Conservation (phyloP, 2,113 vertebrate species). For the Equus quagga region DNA sequence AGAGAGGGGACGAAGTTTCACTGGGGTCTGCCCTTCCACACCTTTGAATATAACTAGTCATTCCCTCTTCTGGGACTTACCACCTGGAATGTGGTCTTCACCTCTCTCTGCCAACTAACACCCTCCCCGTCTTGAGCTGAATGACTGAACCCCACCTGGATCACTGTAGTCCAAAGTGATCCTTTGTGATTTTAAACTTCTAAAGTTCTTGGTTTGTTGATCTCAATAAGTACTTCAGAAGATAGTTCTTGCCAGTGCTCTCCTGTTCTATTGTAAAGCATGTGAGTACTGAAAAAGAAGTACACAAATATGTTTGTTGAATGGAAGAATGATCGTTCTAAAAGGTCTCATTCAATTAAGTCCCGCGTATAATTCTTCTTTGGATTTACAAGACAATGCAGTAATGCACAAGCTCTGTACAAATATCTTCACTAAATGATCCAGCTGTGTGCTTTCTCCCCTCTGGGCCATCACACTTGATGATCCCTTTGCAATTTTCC, state of each 20-base stretch:
- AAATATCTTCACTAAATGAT: background rate
- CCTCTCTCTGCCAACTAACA: background rate
- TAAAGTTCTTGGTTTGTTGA: background rate
- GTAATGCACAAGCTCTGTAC: background rate
- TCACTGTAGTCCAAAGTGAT: background rate
- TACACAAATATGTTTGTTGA: background rate
- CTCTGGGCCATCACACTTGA: background rate
- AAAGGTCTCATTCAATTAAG: background rate
- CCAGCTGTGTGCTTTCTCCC: background rate
- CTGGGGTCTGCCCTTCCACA: background rate
- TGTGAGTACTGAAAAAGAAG: background rate
- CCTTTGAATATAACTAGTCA: background rate
- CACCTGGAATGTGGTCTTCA: background rate
- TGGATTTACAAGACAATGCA: background rate
- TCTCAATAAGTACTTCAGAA: background rate
- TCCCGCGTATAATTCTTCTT: background rate
- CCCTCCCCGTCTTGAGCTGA: background rate
- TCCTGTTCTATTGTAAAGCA: background rate
- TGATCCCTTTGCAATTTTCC: background rate
- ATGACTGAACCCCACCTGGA: background rate
- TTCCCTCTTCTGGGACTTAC: background rate
- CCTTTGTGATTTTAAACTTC: background rate
- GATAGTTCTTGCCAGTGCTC: background rate
- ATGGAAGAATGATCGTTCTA: background rate
- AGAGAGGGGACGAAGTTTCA: background rate